phyloP scores from a whole-genome alignment of 2,113 vertebrate species.

The Lethenteron reissneri region DNA sequence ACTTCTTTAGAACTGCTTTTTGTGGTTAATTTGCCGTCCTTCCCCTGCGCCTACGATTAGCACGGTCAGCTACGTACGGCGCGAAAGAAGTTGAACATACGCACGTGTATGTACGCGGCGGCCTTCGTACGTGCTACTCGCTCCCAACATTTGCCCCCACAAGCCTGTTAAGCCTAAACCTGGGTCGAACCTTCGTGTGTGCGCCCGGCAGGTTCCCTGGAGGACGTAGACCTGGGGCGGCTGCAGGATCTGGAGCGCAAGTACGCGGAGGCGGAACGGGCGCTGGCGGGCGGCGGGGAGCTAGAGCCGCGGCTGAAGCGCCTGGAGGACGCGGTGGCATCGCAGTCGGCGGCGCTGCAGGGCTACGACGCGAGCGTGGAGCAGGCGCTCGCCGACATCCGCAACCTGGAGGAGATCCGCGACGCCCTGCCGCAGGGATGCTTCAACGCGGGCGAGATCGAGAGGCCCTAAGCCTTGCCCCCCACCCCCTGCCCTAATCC shows the following conservation, averaged over 20 bases:
- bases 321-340: neutral
- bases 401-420: slow-evolving; percentile 54
- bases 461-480: slow-evolving; percentile 30
- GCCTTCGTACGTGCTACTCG: too few species aligned
- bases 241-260: neutral
- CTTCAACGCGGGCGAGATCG: slow-evolving; percentile 42
- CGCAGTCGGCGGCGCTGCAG: neutral
- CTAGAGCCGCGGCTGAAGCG: neutral
- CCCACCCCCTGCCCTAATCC: neutral
- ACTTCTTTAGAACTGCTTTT: too few species aligned
- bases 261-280: neutral
- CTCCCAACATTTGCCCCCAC: too few species aligned
- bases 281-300: neutral
- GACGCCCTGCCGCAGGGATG: slow-evolving; percentile 38
- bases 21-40: too few species aligned
- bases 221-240: neutral
- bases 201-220: neutral
- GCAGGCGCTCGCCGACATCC: slow-evolving; percentile 37
- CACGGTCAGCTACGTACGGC: too few species aligned
- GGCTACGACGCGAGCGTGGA: slow-evolving; percentile 31
- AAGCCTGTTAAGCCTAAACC: too few species aligned
- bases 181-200: too few species aligned
- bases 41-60: too few species aligned
- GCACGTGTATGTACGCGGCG: too few species aligned
- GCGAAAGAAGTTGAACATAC: too few species aligned